A percentile compares a stretch with the other conserved stretches of the same genome.
Conservation (phyloP, 2,797 vertebrate species). For the Pseudotriccus pelzelni region DNA sequence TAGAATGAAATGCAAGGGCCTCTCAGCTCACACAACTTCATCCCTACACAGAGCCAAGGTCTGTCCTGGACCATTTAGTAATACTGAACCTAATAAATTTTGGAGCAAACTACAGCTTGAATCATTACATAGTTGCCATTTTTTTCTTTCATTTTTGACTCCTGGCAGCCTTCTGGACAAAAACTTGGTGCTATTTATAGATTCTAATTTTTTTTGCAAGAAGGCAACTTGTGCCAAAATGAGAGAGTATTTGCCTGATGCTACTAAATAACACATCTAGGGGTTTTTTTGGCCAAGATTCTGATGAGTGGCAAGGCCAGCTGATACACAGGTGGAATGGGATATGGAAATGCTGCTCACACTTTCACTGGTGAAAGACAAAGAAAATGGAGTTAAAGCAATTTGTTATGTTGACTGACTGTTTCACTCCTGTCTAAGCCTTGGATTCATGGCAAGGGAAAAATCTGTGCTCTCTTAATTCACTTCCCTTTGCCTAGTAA, state of each 20-base stretch:
- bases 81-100: not conserved
- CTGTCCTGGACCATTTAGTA: not conserved
- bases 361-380: not conserved
- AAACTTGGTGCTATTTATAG: not conserved
- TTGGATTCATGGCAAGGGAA: not conserved
- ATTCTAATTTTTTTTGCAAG: not conserved
- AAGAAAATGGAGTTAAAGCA: not conserved
- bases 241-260: not conserved
- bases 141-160: not conserved
- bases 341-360: not conserved
- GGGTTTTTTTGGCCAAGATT: not conserved
- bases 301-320: not conserved
- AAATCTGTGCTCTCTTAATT: not conserved
- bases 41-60: not conserved
- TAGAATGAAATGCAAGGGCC: not conserved
- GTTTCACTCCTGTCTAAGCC: not conserved
- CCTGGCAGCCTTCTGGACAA: not conserved
- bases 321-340: not conserved
- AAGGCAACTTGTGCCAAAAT: not conserved
- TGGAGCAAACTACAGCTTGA: not conserved
- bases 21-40: not conserved
- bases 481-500: not conserved
- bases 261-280: not conserved
- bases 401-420: not conserved
- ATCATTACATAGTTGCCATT: not conserved